Evolutionary conservation across 2,797 vertebrate genomes (phyloP), one percentile per base, ranked within the genome.

Genomic region (Pangasius mekongensis): DNA sequence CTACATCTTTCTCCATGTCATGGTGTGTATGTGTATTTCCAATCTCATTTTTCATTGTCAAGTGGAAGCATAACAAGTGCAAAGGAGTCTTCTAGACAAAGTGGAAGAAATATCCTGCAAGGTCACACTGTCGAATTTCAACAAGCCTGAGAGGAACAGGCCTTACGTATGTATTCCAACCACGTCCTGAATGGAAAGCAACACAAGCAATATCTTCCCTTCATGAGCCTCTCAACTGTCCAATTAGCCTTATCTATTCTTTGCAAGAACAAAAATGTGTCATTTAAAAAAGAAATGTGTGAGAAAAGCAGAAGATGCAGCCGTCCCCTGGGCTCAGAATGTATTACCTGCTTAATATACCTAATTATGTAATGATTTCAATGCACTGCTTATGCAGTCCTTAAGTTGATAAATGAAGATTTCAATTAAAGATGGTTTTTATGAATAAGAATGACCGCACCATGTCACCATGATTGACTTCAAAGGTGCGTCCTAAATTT

Each of bases 201-300:
- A 93, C 92, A 91, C 90, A 49, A 88, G 93, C 91, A 85, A 91
- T 90, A 91, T 93, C 92, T 95, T 95, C 93, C 94, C 94, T 95
- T 95, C 92, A 93, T 27, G 13, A 91, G 91, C 86, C 91, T 92
- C 92, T 93, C 90, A 90, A 93, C 93, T 93, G 94, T 94, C 93
- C 92, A 95, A 95, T 95, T 95, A 95, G 95, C 92, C 93, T 95
- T 95, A 95, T 96, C 94, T 94, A 87, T 86, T 89, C 89, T 93
- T 91, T 93, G 93, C 94, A 94, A 94, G 94, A 95, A 94, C 93
- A 95, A 92, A 94, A 94, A 93, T 88, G 91, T 93, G 92, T 94
- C 92, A 93, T 92, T 94, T 93, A 64, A 47, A 64, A 58, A 81
- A 90, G 92, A 94, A 90, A 94, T 93, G 94, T 92, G 91, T 87